Evolutionary conservation across 2,888 invertebrate genomes (phyloP), one percentile per base, ranked within the genome.

Genomic region (Invenusta paracnida): DNA sequence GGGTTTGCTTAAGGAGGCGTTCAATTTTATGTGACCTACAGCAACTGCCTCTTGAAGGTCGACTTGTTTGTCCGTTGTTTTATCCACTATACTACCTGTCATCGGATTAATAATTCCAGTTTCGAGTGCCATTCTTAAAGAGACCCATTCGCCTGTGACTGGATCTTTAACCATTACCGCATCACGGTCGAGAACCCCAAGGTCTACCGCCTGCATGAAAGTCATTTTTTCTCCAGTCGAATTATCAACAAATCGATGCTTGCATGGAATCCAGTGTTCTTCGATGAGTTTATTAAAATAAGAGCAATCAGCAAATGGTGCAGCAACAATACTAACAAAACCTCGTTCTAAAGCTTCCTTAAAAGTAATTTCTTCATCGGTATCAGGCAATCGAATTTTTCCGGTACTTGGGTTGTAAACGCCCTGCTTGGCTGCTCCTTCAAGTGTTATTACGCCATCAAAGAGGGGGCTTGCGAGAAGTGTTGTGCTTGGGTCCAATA

Each of bases 301-400:
- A 29, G 82, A 82, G 13, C 30, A 29, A 30, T 82, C 29, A 1
- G 82, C 82, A 82, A 82, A 29, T 29, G 82, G 82, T 5, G 82
- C 82, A 82, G 82, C 82, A 5, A 30, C 31, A 29, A 82, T 29
- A 13, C 25, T 30, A 13, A 82, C 82, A 30, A 82, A 82, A 27
- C 82, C 82, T 5, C 82, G 82, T 23, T 82, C 29, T n/a, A 82
- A n/a, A 30, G 82, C 82, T 30, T 82, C 82, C 25, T 82, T 5
- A 29, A 82, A 29, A 82, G 29, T 5, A n/a, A 82, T 30, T 30
- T 82, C 30, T 28, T 82, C 82, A 23, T 30, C 82, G 17, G 29
- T 2, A 29, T 82, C n/a, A 29, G 30, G 29, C 5, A 73, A 2
- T 73, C 73, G 11, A 25, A 73, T 73, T 5, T 5, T 2, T 13